Conservation (phyloP, 2,797 vertebrate genomes). For the Pristis pectinata region DNA sequence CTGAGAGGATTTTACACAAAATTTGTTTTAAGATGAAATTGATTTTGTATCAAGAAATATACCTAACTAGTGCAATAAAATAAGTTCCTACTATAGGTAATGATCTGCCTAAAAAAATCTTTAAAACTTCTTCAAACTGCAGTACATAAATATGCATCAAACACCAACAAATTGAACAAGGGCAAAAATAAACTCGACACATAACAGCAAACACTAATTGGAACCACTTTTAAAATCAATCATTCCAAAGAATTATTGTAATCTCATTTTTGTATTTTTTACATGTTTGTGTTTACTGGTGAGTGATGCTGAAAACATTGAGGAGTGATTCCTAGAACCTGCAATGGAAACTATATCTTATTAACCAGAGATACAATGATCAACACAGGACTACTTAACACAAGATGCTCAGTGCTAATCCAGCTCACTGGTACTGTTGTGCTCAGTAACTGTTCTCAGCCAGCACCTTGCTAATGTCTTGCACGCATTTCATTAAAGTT, state of each 20-base stretch:
- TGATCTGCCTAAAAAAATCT: neutral
- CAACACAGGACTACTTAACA: neutral
- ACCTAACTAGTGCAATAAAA: neutral
- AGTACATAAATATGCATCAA: neutral
- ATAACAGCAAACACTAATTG: neutral
- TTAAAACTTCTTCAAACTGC: too few species aligned
- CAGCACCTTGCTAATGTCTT: neutral
- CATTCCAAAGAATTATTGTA: neutral
- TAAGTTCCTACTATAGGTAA: neutral
- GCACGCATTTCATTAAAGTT: neutral
- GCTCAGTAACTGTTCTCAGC: neutral
- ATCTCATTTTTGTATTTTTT: neutral
- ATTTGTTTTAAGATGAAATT: slow-evolving; percentile 1
- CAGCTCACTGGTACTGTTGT: neutral
- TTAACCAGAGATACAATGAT: neutral
- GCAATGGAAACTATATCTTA: neutral
- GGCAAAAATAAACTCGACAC: neutral
- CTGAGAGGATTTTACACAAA: neutral
- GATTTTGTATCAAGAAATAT: neutral
- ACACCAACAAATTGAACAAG: neutral
- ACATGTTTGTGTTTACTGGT: neutral
- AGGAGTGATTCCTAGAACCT: neutral
- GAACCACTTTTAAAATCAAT: neutral
- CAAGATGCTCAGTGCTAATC: neutral
- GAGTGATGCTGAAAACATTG: neutral